Evolutionary conservation across 2,888 invertebrate species (phyloP), one percentile per base, ranked within the genome.

Genomic region (Tiliacea citrago): DNA sequence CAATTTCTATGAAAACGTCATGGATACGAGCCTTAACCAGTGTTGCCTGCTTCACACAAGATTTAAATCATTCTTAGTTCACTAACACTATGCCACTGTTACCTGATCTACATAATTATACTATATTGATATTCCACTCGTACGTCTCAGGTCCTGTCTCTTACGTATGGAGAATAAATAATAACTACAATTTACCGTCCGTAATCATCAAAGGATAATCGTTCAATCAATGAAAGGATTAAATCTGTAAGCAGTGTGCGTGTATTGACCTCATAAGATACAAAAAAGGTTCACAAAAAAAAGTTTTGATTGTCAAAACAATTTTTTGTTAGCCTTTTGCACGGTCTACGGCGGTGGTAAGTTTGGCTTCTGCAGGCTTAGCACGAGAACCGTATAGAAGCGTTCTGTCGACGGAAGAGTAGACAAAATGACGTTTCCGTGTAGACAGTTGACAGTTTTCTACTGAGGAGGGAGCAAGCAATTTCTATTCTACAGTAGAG

Each of bases 271-370:
- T 65, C 62, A 29, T 65, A 12, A 7, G 58, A 51, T 62, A 77
- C 66, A 82, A 84, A 81, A 85, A 76, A 73, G 18, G 47, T 35
- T 18, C 29, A 29, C 29, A 29, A 29, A 29, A 29, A 29, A 29
- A 2, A 2, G 29, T 29, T 29, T 29, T 29, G 29, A 29, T 29
- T 29, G 1, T 75, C 84, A 83, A 86, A 89, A 85, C 88, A 80
- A 68, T 88, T 90, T 88, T 90, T 91, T 89, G 78, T 80, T 29
- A 62, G 65, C 47, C 39, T 67, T 65, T 53, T 29, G 18, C n/a
- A 39, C 58, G 58, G 29, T 68, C n/a, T 57, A 53, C 55, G 42
- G 13, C 35, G n/a, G 58, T 66, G 42, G 57, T 12, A 39, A 24
- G 6, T 70, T 61, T n/a, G 39, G 13, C 29, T 35, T 45, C 49